A percentile compares a stretch with the other conserved stretches of the same genome.
Evolutionary conservation across 2,888 invertebrate species (phyloP).

Genomic region (Drosophila nigritarsus): DNA sequence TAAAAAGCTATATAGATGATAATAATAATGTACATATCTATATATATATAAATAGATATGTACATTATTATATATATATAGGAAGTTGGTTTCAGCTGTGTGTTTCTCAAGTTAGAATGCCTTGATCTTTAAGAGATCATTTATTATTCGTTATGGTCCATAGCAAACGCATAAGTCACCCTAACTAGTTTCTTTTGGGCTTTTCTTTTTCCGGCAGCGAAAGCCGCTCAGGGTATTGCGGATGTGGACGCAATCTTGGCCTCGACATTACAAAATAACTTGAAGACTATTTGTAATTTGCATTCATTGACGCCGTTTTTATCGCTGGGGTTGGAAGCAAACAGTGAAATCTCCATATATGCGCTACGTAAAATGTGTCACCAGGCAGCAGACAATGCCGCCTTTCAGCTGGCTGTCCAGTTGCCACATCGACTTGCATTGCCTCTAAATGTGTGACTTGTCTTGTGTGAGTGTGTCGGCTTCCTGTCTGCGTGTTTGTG

Average conservation of each 20-base stretch:
- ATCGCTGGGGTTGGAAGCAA: conserved; percentile 45
- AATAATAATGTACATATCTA: background rate
- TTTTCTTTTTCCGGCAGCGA: conserved; percentile 50
- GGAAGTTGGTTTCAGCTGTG: background rate
- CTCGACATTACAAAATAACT: conserved; percentile 63
- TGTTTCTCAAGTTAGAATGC: background rate
- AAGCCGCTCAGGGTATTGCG: conserved; percentile 52
- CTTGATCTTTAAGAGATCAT: conserved; percentile 3
- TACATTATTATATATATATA: background rate
- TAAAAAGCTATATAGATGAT: background rate
- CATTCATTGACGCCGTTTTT: conserved; percentile 73
- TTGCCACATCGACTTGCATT: conserved; percentile 41
- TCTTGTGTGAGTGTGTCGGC: conserved; percentile 1
- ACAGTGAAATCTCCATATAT: conserved; percentile 60
- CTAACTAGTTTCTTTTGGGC: conserved; percentile 44
- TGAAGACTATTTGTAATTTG: conserved; percentile 71
- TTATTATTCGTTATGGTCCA: conserved; percentile 13
- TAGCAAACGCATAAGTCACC: conserved; percentile 18
- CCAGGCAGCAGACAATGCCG: conserved; percentile 65
- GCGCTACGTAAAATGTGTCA: conserved; percentile 58
- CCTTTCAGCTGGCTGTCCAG: conserved; percentile 63
- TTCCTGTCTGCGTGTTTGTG: conserved; percentile 19
- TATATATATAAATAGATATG: no score
- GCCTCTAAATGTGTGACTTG: conserved; percentile 22
- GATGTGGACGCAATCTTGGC: conserved; percentile 36